These are phyloP conservation scores for Aporophyla nigra DNA, from an alignment of 2,888 invertebrate genomes.

Conservation along the genomic window DNA sequence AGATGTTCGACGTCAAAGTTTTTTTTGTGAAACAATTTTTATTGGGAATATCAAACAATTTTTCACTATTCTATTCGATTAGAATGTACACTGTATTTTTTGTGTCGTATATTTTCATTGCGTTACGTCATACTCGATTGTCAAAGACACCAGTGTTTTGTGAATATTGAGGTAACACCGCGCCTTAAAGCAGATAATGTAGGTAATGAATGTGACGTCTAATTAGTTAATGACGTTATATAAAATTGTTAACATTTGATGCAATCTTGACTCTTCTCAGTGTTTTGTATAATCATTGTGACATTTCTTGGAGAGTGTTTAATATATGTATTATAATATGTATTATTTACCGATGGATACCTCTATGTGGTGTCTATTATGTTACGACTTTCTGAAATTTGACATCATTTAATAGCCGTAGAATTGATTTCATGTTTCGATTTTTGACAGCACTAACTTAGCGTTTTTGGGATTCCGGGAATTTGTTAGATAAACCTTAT, in stretches of 20 bases:
- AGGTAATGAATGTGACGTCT: slow-evolving; percentile 30
- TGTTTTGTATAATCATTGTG: slow-evolving; percentile 24
- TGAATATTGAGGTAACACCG: too few relatives aligned
- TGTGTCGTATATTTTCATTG: too few relatives aligned
- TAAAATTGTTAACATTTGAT: slow-evolving; percentile 30
- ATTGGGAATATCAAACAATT: too few relatives aligned
- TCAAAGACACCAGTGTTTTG: too few relatives aligned
- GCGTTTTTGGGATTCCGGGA: not conserved
- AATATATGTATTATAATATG: slow-evolving; percentile 21
- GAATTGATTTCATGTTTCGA: too few relatives aligned
- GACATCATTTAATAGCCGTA: too few relatives aligned
- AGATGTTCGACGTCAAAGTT: too few relatives aligned
- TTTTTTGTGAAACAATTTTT: too few relatives aligned
- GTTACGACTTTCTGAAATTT: not conserved
- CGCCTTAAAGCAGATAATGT: slow-evolving; percentile 24
- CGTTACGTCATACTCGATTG: too few relatives aligned
- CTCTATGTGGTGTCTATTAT: not conserved
- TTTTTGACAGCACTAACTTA: not conserved
- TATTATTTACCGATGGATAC: not conserved
- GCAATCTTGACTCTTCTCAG: slow-evolving; percentile 16
- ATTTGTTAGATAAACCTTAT: not conserved
- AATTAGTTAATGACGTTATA: slow-evolving; percentile 34
- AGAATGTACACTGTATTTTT: too few relatives aligned
- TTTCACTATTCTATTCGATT: too few relatives aligned
- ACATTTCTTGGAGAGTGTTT: slow-evolving; percentile 8